Evolutionary conservation across 2,888 invertebrate genomes (phyloP), one percentile per base, ranked within the genome.

Genomic region (Mechanitis messenoides): DNA sequence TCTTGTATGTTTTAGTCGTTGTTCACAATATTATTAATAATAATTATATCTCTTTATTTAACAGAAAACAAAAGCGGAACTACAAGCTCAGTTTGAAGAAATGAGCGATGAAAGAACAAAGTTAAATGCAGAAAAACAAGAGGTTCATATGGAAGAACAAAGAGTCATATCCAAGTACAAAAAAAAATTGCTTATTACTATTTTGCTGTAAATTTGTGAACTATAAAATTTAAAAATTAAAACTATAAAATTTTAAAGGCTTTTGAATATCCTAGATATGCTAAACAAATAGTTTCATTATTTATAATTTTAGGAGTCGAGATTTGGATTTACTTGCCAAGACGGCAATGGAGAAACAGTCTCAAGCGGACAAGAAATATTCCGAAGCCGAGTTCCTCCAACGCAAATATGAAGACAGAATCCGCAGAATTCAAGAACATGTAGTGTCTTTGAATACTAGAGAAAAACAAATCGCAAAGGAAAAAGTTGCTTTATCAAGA

Each of bases 391-490:
- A 91, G 73, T 87, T 85, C 56, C 81, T 91, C 1, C 86, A 92
- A 72, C 77, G 80, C 20, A 91, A 90, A 73, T 92, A 92, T 69
- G 92, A 92, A 71, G 92, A 92, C 55, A 81, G 91, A 68, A 85
- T 92, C 62, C 80, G 90, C 54, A 85, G 91, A 55, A 84, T 93
- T 45, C 93, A 93, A 74, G 90, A 87, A 64, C 92, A 92, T 64
- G 87, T 91, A 2, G 80, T 88, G 3, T 90, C 92, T 1, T 71
- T 93, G 28, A 89, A 91, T 31, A 74, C 79, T 11, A 85, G 92
- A 69, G 93, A 93, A 67, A 92, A 92, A 70, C 92, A 92, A 68
- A 86, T 93, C 46, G 92, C 92, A 0, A 91, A 87, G 74, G 93
- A 93, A 70, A 93, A 93, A 75, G 90, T 93, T 0, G 81, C 86